These are phyloP conservation scores for Armadillidium nasatum DNA, from an alignment of 1,140 invertebrate genomes.

Conservation along the genomic window DNA sequence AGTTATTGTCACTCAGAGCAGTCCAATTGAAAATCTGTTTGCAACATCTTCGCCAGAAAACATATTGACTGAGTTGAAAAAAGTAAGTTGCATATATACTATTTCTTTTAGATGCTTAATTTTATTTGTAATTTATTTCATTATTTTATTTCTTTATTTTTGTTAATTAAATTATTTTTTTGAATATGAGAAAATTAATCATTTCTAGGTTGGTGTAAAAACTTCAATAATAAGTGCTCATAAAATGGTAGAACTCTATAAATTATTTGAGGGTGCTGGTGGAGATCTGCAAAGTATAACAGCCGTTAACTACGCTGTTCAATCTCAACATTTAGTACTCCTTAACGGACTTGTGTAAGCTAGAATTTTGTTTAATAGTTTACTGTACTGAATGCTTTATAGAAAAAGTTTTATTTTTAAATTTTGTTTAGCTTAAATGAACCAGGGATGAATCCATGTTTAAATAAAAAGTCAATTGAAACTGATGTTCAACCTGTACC, in stretches of 20 bases:
- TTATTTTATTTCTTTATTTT: no score
- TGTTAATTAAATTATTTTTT: no score
- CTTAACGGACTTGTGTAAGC: conserved; percentile 7
- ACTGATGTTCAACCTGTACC: no score
- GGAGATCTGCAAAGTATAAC: conserved; percentile 5
- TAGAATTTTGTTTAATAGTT: no score
- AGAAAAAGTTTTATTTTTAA: no score
- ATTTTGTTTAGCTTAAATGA: no score
- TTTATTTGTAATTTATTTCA: no score
- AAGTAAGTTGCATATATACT: neutral
- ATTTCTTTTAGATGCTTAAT: no score
- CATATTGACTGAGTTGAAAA: neutral
- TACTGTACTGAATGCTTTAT: no score
- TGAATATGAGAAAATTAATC: no score
- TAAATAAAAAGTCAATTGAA: no score
- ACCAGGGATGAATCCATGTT: no score
- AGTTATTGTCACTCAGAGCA: neutral
- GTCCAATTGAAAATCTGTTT: neutral
- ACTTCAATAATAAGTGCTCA: conserved; percentile 1
- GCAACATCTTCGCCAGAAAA: neutral
- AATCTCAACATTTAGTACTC: conserved; percentile 17
- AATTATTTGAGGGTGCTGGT: conserved; percentile 8
- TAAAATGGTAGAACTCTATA: conserved; percentile 11
- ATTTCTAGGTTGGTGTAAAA: conserved; percentile 2
- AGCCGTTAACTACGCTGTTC: neutral